These are phyloP conservation scores for Cryptotis parvus DNA, from an alignment of 2,113 vertebrate genomes.

Conservation along the genomic window DNA sequence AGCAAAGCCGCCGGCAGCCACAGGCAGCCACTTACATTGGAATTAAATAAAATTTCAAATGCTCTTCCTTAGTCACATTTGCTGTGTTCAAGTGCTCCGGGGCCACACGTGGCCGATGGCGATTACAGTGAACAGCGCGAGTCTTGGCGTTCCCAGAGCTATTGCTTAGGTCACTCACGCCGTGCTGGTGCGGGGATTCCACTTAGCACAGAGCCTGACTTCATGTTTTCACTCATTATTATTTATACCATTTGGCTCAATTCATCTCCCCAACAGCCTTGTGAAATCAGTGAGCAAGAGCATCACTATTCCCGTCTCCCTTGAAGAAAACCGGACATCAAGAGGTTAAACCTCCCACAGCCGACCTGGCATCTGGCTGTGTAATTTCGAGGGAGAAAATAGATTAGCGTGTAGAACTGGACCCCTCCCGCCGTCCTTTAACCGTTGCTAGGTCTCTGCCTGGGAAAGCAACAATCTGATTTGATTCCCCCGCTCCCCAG, in stretches of 20 bases:
- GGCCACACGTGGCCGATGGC: not conserved
- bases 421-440: not conserved
- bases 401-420: slow-evolving; percentile 11
- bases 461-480: not conserved
- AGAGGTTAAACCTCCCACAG: slow-evolving; percentile 49
- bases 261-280: not conserved
- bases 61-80: not conserved
- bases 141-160: not conserved
- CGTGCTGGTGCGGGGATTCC: no score
- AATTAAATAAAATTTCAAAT: not conserved
- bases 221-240: not conserved
- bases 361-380: not conserved
- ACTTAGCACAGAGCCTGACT: not conserved
- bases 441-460: not conserved
- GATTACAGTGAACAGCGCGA: accelerated
- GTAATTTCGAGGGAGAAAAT: slow-evolving; percentile 69
- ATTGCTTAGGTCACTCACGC: not conserved
- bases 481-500: not conserved
- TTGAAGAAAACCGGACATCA: not conserved
- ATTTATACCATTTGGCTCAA: not conserved
- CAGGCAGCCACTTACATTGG: not conserved
- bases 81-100: not conserved
- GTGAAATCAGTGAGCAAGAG: accelerated
- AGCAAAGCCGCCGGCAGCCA: not conserved
- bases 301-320: not conserved